A percentile compares a stretch with the other conserved stretches of the same genome.
Conservation (phyloP, 1,140 invertebrate genomes). For the Bombyx mandarina region DNA sequence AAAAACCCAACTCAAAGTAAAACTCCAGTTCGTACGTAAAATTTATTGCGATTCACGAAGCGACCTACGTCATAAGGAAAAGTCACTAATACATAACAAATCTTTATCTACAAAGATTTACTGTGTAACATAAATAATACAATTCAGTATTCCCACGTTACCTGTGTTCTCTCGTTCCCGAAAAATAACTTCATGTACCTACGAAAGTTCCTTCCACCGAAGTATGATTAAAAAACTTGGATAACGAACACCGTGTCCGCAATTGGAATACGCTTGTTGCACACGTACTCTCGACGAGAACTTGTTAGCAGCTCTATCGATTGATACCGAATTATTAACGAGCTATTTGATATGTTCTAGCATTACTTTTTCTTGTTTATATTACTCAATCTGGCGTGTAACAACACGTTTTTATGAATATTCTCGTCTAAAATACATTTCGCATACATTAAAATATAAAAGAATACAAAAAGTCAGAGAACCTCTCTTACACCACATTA, state of each 20-base stretch:
- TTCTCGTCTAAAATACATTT: no score
- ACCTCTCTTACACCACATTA: no score
- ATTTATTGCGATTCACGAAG: no score
- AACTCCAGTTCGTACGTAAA: no score
- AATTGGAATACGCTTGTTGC: constrained; percentile 5
- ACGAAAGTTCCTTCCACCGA: constrained; percentile 5
- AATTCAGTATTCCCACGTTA: constrained; percentile 7
- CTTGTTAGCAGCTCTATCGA: constrained; percentile 1
- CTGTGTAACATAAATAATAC: constrained; percentile 4
- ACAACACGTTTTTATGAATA: no score
- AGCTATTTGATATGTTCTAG: constrained; percentile 5
- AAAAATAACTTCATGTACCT: constrained; percentile 3
- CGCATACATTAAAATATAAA: no score
- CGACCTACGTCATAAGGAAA: no score
- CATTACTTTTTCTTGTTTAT: no score
- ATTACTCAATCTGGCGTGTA: no score
- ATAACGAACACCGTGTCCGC: constrained; percentile 7
- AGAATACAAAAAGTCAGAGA: no score
- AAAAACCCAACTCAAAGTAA: no score
- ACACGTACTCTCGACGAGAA: not conserved
- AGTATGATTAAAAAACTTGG: constrained; percentile 15
- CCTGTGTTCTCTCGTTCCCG: constrained; percentile 4
- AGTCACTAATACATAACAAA: no score
- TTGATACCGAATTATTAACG: constrained; percentile 29
- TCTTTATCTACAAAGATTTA: not conserved